These are phyloP conservation scores for Microdon myrmicae DNA, from an alignment of 2,888 invertebrate species.

Conservation along the genomic window DNA sequence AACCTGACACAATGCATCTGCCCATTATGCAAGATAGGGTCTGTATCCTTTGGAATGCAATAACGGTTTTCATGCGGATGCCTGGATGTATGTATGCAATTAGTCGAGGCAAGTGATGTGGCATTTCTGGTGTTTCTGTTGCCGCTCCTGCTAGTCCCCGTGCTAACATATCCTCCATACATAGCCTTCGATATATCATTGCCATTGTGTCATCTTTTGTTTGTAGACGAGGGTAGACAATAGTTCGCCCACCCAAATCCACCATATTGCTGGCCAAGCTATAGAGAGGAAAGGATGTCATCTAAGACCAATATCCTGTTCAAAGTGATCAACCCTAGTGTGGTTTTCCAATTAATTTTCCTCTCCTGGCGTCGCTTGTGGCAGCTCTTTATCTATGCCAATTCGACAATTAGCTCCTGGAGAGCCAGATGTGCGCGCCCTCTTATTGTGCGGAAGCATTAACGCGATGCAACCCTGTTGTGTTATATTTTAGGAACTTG, in stretches of 20 bases:
- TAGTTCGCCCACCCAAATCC: constrained; percentile 3
- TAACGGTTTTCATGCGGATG: neutral
- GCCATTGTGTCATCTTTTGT: constrained; percentile 29
- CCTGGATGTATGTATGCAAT: constrained; percentile 30
- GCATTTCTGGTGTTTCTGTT: constrained; percentile 14
- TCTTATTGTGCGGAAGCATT: constrained; percentile 38
- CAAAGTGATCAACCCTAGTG: constrained; percentile 45
- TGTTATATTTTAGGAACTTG: constrained; percentile 19
- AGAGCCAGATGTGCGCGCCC: constrained; percentile 50
- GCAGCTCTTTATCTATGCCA: constrained; percentile 31
- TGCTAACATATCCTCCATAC: too few relatives aligned
- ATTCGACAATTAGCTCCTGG: constrained; percentile 51
- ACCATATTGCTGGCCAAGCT: too few relatives aligned
- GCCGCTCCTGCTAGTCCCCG: too few relatives aligned
- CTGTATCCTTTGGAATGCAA: neutral
- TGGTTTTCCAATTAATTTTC: constrained; percentile 51
- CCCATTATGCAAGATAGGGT: neutral
- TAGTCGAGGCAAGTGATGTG: constrained; percentile 38
- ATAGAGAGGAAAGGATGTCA: constrained; percentile 34
- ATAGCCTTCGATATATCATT: constrained; percentile 37
- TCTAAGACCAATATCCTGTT: constrained; percentile 38
- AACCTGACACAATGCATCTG: constrained; percentile 54
- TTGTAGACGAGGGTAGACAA: constrained; percentile 3
- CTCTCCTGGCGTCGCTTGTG: neutral
- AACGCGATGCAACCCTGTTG: constrained; percentile 49